Base-by-base conservation (phyloP, 2,888 invertebrate genomes). In the Noctua fimbriata region DNA sequence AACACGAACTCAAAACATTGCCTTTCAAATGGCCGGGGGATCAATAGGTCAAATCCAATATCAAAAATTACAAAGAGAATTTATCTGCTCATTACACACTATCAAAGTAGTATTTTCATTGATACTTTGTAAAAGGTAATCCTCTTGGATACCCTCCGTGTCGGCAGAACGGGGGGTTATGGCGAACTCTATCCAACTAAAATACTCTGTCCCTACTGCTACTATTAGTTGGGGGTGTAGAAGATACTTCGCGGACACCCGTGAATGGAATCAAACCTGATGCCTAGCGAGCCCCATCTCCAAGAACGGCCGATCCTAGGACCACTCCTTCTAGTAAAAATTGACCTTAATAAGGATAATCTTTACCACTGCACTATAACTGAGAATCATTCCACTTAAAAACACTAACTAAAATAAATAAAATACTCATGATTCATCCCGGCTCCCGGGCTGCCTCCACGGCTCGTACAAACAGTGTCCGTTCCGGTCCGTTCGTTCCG, bases 401-500 rank as follows among this genome's bases (percentile, higher is more conserved):
- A 32, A 3, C 1, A 3, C 32, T 36, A 32, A 21, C 21, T 0
- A 65, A 65, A 69, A 12, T 16, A 24, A 69, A 24, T 49, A 32
- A 49, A 28, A 10, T 52, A 14, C 18, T 12, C 5, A 28, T 28
- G 28, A 14, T 7, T 44, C 7, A 16, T 67, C 73, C 69, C 55
- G 14, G 66, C 87, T 86, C 87, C 77, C 55, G 73, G 55, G 0
- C 66, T 65, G 44, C 52, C 82, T 71, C 79, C 66, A 76, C 75
- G 74, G 80, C 88, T 88, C 89, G 82, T 84, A 88, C 93, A 92
- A 93, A 93, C 91, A 93, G 81, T 85, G 93, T 88, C 92, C 91
- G 93, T 94, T 94, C 94, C 94, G 94, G 94, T 91, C 90, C 87
- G 91, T 90, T 94, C 94, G 94, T 94, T 94, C 94, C 92, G 89